A percentile compares a stretch with the other conserved stretches of the same genome.
phyloP scores from a whole-genome alignment of 2,888 invertebrate genomes.

The Copidosoma aretas region DNA sequence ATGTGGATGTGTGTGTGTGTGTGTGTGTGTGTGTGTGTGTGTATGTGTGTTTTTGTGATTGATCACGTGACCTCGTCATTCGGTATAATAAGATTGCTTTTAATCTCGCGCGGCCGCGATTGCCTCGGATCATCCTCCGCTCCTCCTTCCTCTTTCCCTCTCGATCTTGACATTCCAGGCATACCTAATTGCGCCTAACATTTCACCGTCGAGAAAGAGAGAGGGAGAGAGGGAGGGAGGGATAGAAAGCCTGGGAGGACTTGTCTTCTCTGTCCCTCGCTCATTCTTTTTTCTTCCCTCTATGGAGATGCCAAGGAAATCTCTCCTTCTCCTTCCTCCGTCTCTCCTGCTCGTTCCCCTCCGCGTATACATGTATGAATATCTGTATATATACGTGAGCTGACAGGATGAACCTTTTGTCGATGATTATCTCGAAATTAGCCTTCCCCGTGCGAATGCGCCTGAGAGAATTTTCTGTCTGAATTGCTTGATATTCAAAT shows the following conservation, averaged over 20 bases:
- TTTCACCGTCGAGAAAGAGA: slow-evolving; percentile 20
- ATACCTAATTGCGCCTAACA: slow-evolving; percentile 40
- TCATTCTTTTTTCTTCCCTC: neutral
- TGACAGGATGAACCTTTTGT: slow-evolving; percentile 7
- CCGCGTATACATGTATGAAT: no score
- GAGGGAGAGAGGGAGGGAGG: slow-evolving; percentile 10
- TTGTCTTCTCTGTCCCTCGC: neutral
- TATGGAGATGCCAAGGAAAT: neutral
- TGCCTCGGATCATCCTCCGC: slow-evolving; percentile 25
- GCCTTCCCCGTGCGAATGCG: slow-evolving; percentile 4
- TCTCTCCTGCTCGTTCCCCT: neutral
- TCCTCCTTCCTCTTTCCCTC: slow-evolving; percentile 7
- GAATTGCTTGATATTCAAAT: neutral
- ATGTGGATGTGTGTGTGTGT: no score
- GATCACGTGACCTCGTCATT: slow-evolving; percentile 61
- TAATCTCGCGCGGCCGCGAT: slow-evolving; percentile 48
- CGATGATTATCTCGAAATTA: slow-evolving; percentile 32
- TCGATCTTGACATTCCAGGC: slow-evolving; percentile 41
- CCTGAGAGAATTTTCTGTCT: neutral
- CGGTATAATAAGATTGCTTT: slow-evolving; percentile 61
- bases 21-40: no score
- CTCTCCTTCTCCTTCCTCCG: neutral
- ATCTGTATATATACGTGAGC: slow-evolving; percentile 20
- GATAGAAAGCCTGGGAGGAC: neutral
- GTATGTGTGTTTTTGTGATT: slow-evolving; percentile 61